Evolutionary conservation across 2,888 invertebrate genomes (phyloP).

Genomic region (Eristalinus aeneus): DNA sequence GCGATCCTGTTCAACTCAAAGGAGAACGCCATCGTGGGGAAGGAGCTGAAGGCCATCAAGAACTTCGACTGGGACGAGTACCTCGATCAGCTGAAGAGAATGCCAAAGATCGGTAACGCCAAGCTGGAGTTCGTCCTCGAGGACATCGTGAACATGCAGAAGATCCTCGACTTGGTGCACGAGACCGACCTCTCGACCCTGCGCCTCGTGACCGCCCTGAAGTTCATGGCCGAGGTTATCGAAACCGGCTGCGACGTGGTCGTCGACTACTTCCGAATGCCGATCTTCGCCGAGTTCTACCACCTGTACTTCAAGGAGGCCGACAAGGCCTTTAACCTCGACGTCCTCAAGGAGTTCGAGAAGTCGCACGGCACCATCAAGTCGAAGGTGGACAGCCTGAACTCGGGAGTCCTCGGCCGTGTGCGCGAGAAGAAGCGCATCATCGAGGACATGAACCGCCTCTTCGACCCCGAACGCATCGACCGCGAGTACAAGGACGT

Average conservation of each 20-base stretch:
- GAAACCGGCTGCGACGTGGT: conserved; percentile 56
- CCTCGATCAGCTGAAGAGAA: conserved; percentile 43
- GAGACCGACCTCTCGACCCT: conserved; percentile 43
- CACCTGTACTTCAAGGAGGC: conserved; percentile 50
- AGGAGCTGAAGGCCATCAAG: conserved; percentile 36
- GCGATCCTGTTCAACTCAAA: conserved; percentile 38
- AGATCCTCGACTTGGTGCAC: conserved; percentile 53
- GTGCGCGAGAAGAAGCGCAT: conserved; percentile 47
- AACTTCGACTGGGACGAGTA: conserved; percentile 66
- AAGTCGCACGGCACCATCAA: conserved; percentile 43
- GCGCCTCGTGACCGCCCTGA: conserved; percentile 50
- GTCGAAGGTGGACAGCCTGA: conserved; percentile 32
- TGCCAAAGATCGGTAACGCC: conserved; percentile 30
- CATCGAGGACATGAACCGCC: conserved; percentile 37
- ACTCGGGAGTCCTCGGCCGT: conserved; percentile 16
- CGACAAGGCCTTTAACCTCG: conserved; percentile 50
- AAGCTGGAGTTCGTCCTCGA: conserved; percentile 51
- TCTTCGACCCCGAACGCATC: conserved; percentile 39
- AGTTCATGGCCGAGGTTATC: conserved; percentile 56
- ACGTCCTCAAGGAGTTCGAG: conserved; percentile 58
- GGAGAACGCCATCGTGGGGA: conserved; percentile 26
- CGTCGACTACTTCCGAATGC: conserved; percentile 51
- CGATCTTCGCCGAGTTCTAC: conserved; percentile 63
- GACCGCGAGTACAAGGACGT: conserved; percentile 51
- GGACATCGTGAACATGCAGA: conserved; percentile 52